Evolutionary conservation across 2,113 vertebrate species (phyloP), one percentile per base, ranked within the genome.

Genomic region (Rhabdomys dilectus): DNA sequence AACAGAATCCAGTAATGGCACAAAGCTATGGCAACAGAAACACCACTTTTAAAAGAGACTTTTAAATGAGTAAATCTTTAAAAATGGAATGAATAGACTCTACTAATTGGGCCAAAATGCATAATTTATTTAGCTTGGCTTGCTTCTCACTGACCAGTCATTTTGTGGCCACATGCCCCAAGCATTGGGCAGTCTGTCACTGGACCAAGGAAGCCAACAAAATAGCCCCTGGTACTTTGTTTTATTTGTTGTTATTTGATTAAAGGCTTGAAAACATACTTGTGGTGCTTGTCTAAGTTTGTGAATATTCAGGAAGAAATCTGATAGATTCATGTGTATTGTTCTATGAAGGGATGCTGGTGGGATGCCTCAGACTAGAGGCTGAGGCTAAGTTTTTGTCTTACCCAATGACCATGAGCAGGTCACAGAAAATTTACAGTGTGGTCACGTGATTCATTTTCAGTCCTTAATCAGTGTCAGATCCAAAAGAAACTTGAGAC

Each of bases 1-100:
- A 97, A 88, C 45, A 12, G 17, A 91, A 60, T 89, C 78, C 78
- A 89, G 82, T 66, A 84, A 91, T 45, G 19, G 31, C 19, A 88
- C 8, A 5, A 34, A 7, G 42, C 53, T 95, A 60, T 36, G 64
- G 19, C 34, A 93, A 36, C 7, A 3, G 91, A 48, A 96, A 78
- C 91, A 24, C 29, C 29, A 51, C 16, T 70, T 39, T 76, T 58
- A 88, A 62, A 26, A 58, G 24, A 77, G 12, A 80, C 13, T 5
- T 48, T 17, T 87, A 36, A 48, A 31, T 73, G n/a, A 96, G 42
- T 66, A 53, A 48, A 19, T 8, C 15, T 75, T 81, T 60, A 51
- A 89, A 70, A 84, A 12, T 53, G 62, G 31, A 95, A 62, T 70
- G n/a, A 88, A 76, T 78, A 24, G 56, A 58, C 34, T 66, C 56